Conservation (phyloP, 2,888 invertebrate genomes). For the Oeneis ivallda region DNA sequence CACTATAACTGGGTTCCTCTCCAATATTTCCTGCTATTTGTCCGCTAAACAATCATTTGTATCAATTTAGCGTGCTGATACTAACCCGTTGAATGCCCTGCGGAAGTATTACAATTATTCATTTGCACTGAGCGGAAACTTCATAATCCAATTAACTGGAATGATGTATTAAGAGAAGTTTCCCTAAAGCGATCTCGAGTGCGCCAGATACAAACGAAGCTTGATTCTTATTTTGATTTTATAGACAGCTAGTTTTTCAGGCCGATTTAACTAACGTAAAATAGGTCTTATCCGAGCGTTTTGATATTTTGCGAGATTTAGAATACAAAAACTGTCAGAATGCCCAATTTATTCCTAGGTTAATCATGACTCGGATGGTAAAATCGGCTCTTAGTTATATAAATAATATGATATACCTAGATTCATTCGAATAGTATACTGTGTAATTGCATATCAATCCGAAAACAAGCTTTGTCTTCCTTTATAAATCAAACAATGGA, state of each 20-base stretch:
- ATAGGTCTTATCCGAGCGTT: no score
- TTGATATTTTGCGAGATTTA: no score
- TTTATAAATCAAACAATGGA: conserved; percentile 33
- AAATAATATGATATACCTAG: not conserved
- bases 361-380: no score
- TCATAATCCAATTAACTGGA: conserved; percentile 6
- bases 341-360: no score
- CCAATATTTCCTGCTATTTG: conserved; percentile 48
- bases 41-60: conserved; percentile 58
- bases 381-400: no score
- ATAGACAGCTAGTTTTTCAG: no score
- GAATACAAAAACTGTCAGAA: no score
- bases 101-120: conserved; percentile 41
- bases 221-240: no score
- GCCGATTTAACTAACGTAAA: no score
- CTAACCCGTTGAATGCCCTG: conserved; percentile 46
- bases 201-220: no score
- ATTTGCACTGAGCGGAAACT: conserved; percentile 32
- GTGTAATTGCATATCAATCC: conserved; percentile 14
- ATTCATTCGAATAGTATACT: not conserved
- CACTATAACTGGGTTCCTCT: conserved; percentile 40
- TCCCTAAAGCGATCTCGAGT: no score
- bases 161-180: not conserved
- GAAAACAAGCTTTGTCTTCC: conserved; percentile 22
- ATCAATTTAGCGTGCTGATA: conserved; percentile 57